Evolutionary conservation across 2,888 invertebrate species (phyloP).

Genomic region (Zaprionus obscuricornis): DNA sequence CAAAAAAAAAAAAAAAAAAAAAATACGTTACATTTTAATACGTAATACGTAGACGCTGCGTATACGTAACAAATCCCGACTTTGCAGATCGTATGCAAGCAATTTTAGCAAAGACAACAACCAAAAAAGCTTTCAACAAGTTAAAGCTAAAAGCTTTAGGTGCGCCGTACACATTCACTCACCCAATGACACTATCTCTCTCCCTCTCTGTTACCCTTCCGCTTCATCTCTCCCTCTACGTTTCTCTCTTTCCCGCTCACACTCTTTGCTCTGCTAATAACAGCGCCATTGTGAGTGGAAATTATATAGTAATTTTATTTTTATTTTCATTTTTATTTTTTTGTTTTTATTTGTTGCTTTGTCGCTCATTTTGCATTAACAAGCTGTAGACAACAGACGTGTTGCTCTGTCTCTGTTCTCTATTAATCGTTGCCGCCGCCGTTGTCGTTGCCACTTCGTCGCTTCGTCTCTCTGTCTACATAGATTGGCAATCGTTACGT

Average conservation of each 20-base stretch:
- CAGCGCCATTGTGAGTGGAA: constrained; percentile 27
- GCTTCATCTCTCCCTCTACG: background rate
- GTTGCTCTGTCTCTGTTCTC: constrained; percentile 11
- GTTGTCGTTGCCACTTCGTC: no score
- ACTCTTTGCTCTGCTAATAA: constrained; percentile 1
- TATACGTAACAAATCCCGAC: constrained; percentile 8
- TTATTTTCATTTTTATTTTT: constrained; percentile 8
- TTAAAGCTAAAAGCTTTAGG: no score
- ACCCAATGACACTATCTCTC: no score
- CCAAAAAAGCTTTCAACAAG: constrained; percentile 5
- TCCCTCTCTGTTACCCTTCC: no score
- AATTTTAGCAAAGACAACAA: constrained; percentile 10
- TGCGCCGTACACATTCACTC: no score
- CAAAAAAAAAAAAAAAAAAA: background rate
- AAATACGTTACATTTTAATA: no score
- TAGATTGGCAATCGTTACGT: background rate
- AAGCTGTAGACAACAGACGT: constrained; percentile 47
- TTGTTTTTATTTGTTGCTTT: constrained; percentile 48
- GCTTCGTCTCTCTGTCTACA: no score
- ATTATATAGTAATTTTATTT: background rate
- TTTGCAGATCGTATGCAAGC: background rate
- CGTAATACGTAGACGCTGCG: no score
- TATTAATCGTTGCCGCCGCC: no score
- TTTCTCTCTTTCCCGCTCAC: background rate
- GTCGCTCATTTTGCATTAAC: constrained; percentile 32